These are phyloP conservation scores for Gryllus longicercus DNA, from an alignment of 2,888 invertebrate genomes.

Conservation along the genomic window DNA sequence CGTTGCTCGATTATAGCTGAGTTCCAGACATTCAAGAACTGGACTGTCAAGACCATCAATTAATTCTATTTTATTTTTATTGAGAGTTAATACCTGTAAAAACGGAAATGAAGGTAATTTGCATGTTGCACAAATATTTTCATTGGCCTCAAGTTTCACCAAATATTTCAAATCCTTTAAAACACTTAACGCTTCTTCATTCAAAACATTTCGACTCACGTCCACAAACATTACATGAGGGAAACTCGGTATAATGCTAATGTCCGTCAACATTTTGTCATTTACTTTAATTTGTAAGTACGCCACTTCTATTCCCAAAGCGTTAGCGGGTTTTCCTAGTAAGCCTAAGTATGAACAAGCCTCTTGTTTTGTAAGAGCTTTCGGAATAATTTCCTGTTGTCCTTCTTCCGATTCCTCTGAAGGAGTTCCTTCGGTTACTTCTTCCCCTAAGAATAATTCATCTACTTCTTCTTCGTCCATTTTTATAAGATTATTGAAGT, in stretches of 20 bases:
- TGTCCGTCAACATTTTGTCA: constrained; percentile 53
- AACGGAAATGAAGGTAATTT: constrained; percentile 54
- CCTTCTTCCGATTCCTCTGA: not conserved
- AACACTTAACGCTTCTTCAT: constrained; percentile 51
- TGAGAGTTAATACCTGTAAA: constrained; percentile 59
- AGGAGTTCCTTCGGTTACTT: not conserved
- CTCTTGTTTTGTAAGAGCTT: constrained; percentile 43
- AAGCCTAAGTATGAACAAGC: constrained; percentile 47
- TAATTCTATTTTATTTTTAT: constrained; percentile 53
- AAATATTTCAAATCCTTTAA: constrained; percentile 54
- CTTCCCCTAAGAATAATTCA: not conserved
- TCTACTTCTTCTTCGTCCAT: not conserved
- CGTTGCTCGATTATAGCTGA: constrained; percentile 37
- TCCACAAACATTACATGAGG: constrained; percentile 57
- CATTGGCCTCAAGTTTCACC: constrained; percentile 56
- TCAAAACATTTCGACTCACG: constrained; percentile 47
- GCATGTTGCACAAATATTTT: constrained; percentile 53
- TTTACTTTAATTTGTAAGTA: constrained; percentile 56
- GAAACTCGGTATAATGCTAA: constrained; percentile 52
- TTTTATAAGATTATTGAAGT: too few relatives aligned
- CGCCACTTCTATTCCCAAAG: constrained; percentile 54
- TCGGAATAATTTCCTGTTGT: not conserved
- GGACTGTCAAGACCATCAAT: constrained; percentile 56
- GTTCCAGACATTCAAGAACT: constrained; percentile 55
- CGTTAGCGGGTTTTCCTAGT: constrained; percentile 50